A percentile compares a stretch with the other conserved stretches of the same genome.
Conservation (phyloP, 2,797 vertebrate species). For the Sebastes cheni region DNA sequence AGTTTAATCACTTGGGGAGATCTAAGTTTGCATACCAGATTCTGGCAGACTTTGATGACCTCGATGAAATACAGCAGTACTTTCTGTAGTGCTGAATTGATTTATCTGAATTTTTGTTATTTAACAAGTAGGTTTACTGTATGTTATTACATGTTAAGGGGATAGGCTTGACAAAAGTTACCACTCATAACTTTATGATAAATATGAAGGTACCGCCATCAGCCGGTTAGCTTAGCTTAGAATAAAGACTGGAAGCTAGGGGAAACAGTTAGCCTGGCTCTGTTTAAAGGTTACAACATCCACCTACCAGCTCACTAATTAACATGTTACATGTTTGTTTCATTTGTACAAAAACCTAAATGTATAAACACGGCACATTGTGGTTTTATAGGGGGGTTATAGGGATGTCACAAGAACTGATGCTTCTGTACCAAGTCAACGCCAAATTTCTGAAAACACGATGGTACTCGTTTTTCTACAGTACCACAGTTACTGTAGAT, state of each 20-base stretch:
- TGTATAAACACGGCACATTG: not conserved
- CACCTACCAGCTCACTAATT: not conserved
- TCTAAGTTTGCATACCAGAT: slow-evolving; percentile 51
- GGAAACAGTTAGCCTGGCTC: not conserved
- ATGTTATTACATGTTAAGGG: not conserved
- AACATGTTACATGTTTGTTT: not conserved
- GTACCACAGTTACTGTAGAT: too few relatives aligned
- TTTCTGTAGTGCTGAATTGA: not conserved
- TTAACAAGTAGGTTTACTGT: not conserved
- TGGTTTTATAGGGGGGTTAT: too few relatives aligned
- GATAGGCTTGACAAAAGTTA: not conserved
- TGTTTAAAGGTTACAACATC: not conserved
- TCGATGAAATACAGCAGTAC: slow-evolving; percentile 35
- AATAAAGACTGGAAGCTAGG: not conserved
- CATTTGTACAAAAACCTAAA: not conserved
- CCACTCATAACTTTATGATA: not conserved
- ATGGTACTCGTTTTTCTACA: too few relatives aligned
- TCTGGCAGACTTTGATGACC: slow-evolving; percentile 53
- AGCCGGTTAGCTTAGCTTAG: not conserved
- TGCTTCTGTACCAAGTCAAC: too few relatives aligned
- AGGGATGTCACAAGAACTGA: too few relatives aligned
- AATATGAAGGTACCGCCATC: not conserved
- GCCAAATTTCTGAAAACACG: too few relatives aligned
- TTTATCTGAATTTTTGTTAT: not conserved
- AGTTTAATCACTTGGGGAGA: slow-evolving; percentile 51